Percentiles rank a stretch among this genome's conserved stretches.
phyloP scores from a whole-genome alignment of 2,797 vertebrate species.

The Ptychobarbus kaznakovi region DNA sequence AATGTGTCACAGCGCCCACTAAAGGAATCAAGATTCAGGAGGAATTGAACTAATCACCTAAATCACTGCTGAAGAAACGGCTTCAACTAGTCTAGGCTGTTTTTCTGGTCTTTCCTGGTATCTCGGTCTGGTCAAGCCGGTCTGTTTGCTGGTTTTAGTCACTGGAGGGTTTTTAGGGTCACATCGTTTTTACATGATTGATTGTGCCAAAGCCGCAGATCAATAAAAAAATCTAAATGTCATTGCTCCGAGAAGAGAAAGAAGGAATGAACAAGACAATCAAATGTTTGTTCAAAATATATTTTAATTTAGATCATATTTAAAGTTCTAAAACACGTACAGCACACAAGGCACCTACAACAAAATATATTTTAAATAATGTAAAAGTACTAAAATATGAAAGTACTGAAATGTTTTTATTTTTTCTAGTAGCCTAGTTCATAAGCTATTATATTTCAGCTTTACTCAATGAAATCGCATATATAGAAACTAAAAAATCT shows the following conservation, averaged over 20 bases:
- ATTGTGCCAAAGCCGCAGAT: neutral
- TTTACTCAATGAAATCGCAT: neutral
- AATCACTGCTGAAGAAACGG: neutral
- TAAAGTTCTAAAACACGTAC: neutral
- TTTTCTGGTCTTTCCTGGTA: neutral
- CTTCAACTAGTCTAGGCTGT: neutral
- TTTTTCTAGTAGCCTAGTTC: neutral
- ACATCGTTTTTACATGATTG: neutral
- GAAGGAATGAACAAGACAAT: neutral
- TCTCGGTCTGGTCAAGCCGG: neutral
- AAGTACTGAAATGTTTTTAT: neutral
- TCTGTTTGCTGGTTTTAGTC: neutral
- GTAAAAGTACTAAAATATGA: neutral
- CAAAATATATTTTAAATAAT: neutral
- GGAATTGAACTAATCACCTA: neutral
- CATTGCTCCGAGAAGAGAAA: neutral
- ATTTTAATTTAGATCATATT: neutral
- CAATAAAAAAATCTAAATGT: neutral
- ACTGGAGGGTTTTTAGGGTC: neutral
- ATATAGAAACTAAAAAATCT: neutral
- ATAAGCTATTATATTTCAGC: neutral
- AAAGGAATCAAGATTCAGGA: neutral
- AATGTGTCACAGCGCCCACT: slow-evolving; percentile 28
- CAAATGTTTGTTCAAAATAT: neutral
- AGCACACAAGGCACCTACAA: slow-evolving; percentile 5